phyloP scores from a whole-genome alignment of 2,888 invertebrate species.

The Caradrina kadenii region DNA sequence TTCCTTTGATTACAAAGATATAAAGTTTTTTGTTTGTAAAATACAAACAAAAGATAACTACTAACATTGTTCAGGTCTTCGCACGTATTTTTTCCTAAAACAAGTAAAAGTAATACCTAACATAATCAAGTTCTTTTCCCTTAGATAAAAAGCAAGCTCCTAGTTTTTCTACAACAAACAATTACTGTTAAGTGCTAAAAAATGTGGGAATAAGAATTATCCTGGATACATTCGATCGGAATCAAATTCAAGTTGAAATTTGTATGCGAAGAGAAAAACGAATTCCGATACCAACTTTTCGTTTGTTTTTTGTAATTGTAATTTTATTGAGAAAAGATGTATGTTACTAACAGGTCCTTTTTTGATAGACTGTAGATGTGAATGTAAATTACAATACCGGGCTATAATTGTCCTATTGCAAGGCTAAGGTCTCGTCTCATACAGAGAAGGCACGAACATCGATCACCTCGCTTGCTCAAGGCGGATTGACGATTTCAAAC shows the following conservation, averaged over 20 bases:
- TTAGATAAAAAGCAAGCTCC: conserved; percentile 16
- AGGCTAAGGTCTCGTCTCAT: too few relatives aligned
- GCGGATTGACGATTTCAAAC: too few relatives aligned
- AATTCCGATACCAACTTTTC: not conserved
- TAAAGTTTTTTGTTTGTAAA: too few relatives aligned
- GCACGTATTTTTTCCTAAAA: not conserved
- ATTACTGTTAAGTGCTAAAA: conserved; percentile 45
- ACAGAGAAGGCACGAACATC: too few relatives aligned
- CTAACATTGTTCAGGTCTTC: not conserved
- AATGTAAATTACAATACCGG: too few relatives aligned
- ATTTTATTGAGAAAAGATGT: too few relatives aligned
- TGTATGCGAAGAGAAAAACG: conserved; percentile 7
- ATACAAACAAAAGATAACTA: not conserved
- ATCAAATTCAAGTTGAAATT: conserved; percentile 15
- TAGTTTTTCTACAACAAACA: conserved; percentile 40
- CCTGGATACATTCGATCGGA: conserved; percentile 49
- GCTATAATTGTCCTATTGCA: too few relatives aligned
- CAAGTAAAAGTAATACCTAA: conserved; percentile 1
- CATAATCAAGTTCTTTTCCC: conserved; percentile 23
- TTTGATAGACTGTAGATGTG: too few relatives aligned
- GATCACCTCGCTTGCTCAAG: too few relatives aligned
- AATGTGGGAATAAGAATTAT: conserved; percentile 38
- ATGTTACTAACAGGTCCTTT: too few relatives aligned
- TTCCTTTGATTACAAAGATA: too few relatives aligned
- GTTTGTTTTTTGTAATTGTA: not conserved